Evolutionary conservation across 2,797 vertebrate genomes (phyloP).

Genomic region (Lithobates pipiens): DNA sequence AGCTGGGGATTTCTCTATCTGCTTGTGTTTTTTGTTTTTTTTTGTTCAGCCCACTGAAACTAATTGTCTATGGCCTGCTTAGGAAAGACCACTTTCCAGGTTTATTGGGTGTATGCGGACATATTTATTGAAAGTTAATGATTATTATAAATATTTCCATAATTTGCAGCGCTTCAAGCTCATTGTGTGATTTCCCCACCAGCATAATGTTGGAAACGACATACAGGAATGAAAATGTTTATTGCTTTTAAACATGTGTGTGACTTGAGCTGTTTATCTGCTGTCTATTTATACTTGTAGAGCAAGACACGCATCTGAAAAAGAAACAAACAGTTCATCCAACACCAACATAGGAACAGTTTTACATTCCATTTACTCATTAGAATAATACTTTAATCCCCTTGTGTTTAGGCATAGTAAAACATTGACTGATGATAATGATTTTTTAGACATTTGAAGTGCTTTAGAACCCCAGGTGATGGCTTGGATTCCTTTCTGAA

Average conservation of each 20-base stretch:
- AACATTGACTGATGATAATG: neutral
- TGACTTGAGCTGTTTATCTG: conserved; percentile 57
- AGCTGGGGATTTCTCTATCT: no score
- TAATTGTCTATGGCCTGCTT: no score
- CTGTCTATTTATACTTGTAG: conserved; percentile 53
- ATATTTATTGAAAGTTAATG: no score
- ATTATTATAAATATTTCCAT: no score
- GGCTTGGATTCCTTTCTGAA: neutral
- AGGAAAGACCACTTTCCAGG: no score
- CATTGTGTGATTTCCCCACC: conserved; percentile 18
- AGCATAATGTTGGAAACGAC: conserved; percentile 38
- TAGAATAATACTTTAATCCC: neutral
- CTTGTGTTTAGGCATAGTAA: neutral
- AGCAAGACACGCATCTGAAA: conserved; percentile 5
- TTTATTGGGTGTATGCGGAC: no score
- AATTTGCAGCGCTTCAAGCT: neutral
- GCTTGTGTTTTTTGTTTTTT: no score
- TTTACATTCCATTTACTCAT: conserved; percentile 16
- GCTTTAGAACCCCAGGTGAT: neutral
- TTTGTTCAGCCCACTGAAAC: no score
- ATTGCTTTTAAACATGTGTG: conserved; percentile 51
- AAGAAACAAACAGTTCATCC: conserved; percentile 38
- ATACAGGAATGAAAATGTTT: conserved; percentile 43
- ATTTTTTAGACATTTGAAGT: neutral
- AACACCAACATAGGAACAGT: conserved; percentile 7